Base-by-base conservation (phyloP, 2,888 invertebrate species). In the Dynastes grantii region DNA sequence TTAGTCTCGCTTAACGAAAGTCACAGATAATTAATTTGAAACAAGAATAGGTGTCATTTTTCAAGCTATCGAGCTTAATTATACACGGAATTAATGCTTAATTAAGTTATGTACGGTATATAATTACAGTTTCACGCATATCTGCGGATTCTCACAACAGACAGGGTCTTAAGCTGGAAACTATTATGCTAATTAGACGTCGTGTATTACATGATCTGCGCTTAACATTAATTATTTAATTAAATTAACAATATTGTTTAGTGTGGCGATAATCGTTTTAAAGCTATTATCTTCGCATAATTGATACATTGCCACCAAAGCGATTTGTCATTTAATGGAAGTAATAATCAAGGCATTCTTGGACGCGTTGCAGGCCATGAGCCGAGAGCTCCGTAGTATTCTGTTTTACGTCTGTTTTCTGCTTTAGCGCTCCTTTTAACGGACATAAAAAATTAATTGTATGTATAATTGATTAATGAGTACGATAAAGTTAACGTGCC, bases 211-310 rank as follows among this genome's bases (percentile, higher is more conserved):
- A 70, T 22, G 68, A 71, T 53, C 22, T 8, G 51, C 53, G 71
- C 51, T 73, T 64, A 63, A 73, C 78, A 51, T 78, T 71, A 78
- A 77, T 77, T 77, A 77, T 77, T 45, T 67, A 68, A 78, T 78
- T 78, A 78, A 78, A 78, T 73, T 71, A 78, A 77, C 77, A 77
- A 63, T 68, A 77, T 40, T 55, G 53, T 67, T 68, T 61, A 53
- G 77, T 11, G 45, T 49, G 55, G 61, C 29, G 53, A 71, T 64
- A 73, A 78, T 73, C 78, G 73, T 73, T 78, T 68, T 49, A 61
- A 27, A 40, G 64, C 45, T 27, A 53, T 64, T 67, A 65, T 65
- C 65, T 55, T 45, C 67, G 51, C 68, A 68, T 76, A 76, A 76
- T 76, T 76, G 40, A 76, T 68, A 58, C 49, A 58, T 55, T 76